Base-by-base conservation (phyloP, 2,113 vertebrate genomes). In the Calonectris borealis region DNA sequence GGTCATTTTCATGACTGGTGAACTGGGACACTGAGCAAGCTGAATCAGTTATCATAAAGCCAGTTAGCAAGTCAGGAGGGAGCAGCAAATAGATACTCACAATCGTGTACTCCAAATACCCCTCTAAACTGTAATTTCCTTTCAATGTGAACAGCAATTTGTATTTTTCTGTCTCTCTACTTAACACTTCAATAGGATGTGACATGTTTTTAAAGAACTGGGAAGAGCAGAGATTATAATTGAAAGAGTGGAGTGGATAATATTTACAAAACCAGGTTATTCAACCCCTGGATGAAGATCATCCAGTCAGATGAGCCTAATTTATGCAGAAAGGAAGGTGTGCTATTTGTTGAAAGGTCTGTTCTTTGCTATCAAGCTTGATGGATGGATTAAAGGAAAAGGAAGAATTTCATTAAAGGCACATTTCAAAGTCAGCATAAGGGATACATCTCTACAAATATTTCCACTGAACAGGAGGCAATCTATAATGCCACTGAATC, bases 281-380 rank as follows among this genome's bases (percentile, higher is more conserved):
- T 95, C 79, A 96, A 20, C 55, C 19, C 13, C 77, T 89, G 86
- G 66, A 66, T 95, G 85, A 88, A 83, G 65, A 65, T 57, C 4
- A 25, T 64, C 83, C 66, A 60, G 60, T 71, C 22, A 32, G 66
- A 77, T 86, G 40, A 79, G 57, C 77, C 27, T 94, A 57, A 93
- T 62, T 71, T 85, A 54, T 86, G 42, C 77, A 31, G 75, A 82
- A 95, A 77, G 69, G 55, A 73, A 89, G 65, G 24, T n/a, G 51
- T 93, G 46, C 83, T 83, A 58, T 93, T 97, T 97, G 51, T 85
- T 92, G 73, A 75, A 91, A 96, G 68, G 88, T 76, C 80, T 95
- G 21, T 55, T 95, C 81, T 83, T 93, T 88, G 84, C 73, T 60
- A 57, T 26, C 42, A 19, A 40, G 51, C 58, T 32, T 94, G 73